Evolutionary conservation across 2,797 vertebrate species (phyloP).

Genomic region (Micromesistius poutassou): DNA sequence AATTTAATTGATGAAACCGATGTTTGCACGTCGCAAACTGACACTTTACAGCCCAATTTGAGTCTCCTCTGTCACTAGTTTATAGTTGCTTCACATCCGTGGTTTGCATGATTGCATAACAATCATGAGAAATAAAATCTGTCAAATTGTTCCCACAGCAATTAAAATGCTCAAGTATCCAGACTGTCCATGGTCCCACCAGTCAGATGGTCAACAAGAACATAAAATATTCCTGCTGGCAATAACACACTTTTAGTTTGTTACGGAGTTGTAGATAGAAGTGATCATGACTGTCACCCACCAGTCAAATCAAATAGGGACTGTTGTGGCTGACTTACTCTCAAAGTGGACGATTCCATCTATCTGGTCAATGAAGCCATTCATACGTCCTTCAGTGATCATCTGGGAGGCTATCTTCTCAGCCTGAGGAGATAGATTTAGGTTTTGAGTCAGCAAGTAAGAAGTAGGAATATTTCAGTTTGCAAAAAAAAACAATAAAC

Average conservation of each 20-base stretch:
- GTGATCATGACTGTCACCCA: neutral
- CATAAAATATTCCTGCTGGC: neutral
- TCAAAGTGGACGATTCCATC: constrained; percentile 99
- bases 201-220: neutral
- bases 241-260: neutral
- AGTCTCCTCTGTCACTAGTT: neutral
- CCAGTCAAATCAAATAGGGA: neutral
- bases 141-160: neutral
- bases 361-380: constrained; percentile 98
- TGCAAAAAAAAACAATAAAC: constrained; percentile 12
- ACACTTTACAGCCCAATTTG: neutral
- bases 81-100: neutral
- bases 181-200: neutral
- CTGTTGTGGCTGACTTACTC: constrained; percentile 79
- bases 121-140: neutral
- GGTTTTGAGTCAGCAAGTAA: neutral
- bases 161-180: neutral
- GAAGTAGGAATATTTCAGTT: neutral
- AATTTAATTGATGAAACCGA: neutral
- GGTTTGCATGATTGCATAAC: neutral
- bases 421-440: constrained; percentile 70
- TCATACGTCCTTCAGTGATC: constrained; percentile 99
- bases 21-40: neutral
- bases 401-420: constrained; percentile 99
- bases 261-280: neutral